Base-by-base conservation (phyloP, 1,140 invertebrate species). In the Pectinophora gossypiella region DNA sequence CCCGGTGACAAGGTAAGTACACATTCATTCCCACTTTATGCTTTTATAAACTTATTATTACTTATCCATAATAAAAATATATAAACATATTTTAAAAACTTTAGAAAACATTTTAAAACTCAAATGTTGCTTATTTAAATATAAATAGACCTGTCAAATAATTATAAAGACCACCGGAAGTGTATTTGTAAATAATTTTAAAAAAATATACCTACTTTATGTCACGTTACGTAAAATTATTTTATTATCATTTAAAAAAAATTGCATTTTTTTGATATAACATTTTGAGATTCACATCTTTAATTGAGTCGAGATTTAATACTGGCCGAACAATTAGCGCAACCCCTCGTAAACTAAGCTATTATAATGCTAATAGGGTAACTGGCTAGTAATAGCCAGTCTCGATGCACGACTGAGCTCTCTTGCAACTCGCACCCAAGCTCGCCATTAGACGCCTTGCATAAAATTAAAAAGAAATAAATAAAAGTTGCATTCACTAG, bases 341-440 rank as follows among this genome's bases (percentile, higher is more conserved):
- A 42, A 53, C 68, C 67, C 68, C 69, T 61, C 51, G 50, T 61
- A 52, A 56, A 47, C 16, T 46, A n/a, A 42, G 54, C 61, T 64
- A 79, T 83, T 83, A 68, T 80, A 36, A 83, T 83, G 79, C 48
- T 70, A 83, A 80, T 80, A 48, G 20, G 23, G 43, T 15, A 13
- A 61, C 47, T 55, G 55, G 54, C 51, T 45, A 51, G 23, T 32
- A 44, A 51, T 1, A 32, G 27, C 27, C 27, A n/a, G 9, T 32
- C 27, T 1, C 27, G 27, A 42, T 66, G 67, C 68, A 68, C 59
- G 73, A 13, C 20, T 15, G 16, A 51, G 13, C 27, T 32, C 27
- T 32, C 27, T 2, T 7, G 27, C 9, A 9, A 32, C 27, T 32
- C 9, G 27, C 27, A 32, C 9, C 7, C 9, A 60, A 71, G 54